Evolutionary conservation across 2,888 invertebrate genomes (phyloP), one percentile per base, ranked within the genome.

Genomic region (Drosophila tripunctata): DNA sequence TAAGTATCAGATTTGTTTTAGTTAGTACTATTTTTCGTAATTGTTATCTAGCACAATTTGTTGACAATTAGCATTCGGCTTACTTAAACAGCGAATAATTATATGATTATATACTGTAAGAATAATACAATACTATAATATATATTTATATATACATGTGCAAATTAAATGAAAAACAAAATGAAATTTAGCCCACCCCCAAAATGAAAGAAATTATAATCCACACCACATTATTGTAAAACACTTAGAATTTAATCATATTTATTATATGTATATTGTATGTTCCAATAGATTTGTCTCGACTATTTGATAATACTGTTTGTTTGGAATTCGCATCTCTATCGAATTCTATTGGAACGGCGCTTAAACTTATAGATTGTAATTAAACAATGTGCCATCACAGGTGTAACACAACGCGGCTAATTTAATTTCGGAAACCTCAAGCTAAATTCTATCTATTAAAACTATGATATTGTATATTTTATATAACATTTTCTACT

Each of bases 41-140:
- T 51, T 72, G 70, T 68, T 74, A 72, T 64, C 7, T 72, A 74
- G 68, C 74, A 58, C 60, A 44, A 72, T 47, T 68, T 74, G 65
- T 70, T 70, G 60, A 22, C 44, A 56, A 67, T 57, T 56, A 12
- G 30, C 14, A 40, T 30, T 63, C 60, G 56, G 65, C 55, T 63
- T 66, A 83, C 62, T 65, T 67, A 68, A 75, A 86, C 81, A 82
- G 80, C 78, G 81, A 86, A 80, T 83, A 79, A 75, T 64, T 77
- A 60, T 68, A 74, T 24, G 21, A 21, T 27, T 38, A 51, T 40
- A 24, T 12, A 30, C 7, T 44, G 40, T 22, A 40, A 43, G 41
- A 22, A 6, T 22, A 44, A 33, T 45, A 35, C 8, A 41, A 60
- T 50, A 60, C 27, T 44, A 36, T 31, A 51, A 30, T 38, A 61